Conservation (phyloP, 1,140 invertebrate species). For the Mya arenaria region DNA sequence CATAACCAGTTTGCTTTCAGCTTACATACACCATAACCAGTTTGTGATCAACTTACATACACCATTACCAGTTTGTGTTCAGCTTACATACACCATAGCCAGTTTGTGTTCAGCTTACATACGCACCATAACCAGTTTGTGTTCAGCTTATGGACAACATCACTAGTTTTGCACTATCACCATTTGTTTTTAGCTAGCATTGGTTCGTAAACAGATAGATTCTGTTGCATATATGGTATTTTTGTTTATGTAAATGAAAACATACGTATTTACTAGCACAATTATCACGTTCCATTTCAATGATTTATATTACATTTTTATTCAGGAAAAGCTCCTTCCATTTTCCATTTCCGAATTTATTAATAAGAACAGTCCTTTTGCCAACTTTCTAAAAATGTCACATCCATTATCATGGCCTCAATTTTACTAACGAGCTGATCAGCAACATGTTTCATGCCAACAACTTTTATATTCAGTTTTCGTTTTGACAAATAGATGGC, state of each 20-base stretch:
- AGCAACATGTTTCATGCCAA: constrained; percentile 40
- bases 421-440: constrained; percentile 35
- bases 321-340: constrained; percentile 22
- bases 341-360: constrained; percentile 3
- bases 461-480: constrained; percentile 24
- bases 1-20: too few relatives aligned
- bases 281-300: constrained; percentile 2
- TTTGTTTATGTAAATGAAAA: too few relatives aligned
- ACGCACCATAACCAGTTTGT: constrained; percentile 7
- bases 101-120: background rate
- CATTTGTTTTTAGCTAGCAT: background rate
- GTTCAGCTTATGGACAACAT: background rate
- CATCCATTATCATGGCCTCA: background rate
- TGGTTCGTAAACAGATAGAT: background rate
- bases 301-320: constrained; percentile 38
- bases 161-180: background rate
- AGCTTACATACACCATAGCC: background rate
- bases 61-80: too few relatives aligned
- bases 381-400: constrained; percentile 30
- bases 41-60: too few relatives aligned
- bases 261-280: constrained; percentile 16
- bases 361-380: constrained; percentile 23
- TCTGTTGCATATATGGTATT: background rate
- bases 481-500: constrained; percentile 1
- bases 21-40: too few relatives aligned